Conservation (phyloP, 2,797 vertebrate species). For the Ptychadena robeensis region DNA sequence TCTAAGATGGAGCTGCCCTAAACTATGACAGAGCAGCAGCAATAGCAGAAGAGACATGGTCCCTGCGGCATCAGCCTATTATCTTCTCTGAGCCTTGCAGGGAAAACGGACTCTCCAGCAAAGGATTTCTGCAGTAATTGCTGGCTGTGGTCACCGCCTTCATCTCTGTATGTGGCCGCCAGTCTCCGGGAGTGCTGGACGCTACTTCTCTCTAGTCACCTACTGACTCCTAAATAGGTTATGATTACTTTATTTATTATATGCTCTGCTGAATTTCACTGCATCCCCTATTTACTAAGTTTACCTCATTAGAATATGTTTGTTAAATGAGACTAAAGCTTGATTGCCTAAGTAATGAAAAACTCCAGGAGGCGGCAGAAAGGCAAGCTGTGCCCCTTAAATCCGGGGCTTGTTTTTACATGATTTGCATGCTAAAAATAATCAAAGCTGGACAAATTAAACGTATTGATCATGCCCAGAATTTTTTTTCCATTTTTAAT, state of each 20-base stretch:
- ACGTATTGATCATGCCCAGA: too few relatives aligned
- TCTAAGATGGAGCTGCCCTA: not conserved
- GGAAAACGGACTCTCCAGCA: conserved; percentile 14
- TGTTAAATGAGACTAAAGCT: not conserved
- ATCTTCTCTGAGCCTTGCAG: conserved; percentile 5
- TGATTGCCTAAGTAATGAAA: not conserved
- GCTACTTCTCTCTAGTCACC: not conserved
- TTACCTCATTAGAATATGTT: not conserved
- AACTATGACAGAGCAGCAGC: conserved; percentile 28
- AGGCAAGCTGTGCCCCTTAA: too few relatives aligned
- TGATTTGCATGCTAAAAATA: too few relatives aligned
- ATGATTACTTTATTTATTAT: conserved; percentile 26
- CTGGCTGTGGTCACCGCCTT: conserved; percentile 11
- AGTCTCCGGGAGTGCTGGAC: conserved; percentile 11
- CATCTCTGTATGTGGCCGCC: conserved; percentile 7
- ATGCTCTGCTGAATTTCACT: not conserved
- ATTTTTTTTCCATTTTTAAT: too few relatives aligned
- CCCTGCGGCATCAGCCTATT: conserved; percentile 34
- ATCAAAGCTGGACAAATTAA: too few relatives aligned
- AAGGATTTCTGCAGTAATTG: conserved; percentile 44
- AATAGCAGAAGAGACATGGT: conserved; percentile 19
- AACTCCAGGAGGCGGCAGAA: too few relatives aligned
- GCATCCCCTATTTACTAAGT: not conserved
- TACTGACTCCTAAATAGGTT: conserved; percentile 11
- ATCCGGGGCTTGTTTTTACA: too few relatives aligned